A percentile compares a stretch with the other conserved stretches of the same genome.
Evolutionary conservation across 1,140 invertebrate genomes (phyloP).

Genomic region (Halotydeus destructor): DNA sequence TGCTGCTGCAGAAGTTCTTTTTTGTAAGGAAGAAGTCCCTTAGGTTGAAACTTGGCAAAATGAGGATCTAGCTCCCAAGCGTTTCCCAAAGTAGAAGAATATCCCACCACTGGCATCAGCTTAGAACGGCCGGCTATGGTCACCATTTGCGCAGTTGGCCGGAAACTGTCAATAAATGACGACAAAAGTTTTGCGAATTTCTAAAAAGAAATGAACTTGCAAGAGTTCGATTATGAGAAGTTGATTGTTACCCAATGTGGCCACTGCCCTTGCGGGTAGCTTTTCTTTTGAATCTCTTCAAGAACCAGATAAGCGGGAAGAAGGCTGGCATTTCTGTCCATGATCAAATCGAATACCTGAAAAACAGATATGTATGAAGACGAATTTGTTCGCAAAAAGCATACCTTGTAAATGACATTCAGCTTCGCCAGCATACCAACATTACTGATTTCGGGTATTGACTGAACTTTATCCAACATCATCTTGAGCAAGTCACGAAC

Average conservation of each 20-base stretch:
- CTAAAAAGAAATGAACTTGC: slow-evolving; percentile 28
- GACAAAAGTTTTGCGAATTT: slow-evolving; percentile 61
- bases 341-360: slow-evolving; percentile 55
- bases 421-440: slow-evolving; percentile 55
- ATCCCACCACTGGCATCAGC: slow-evolving; percentile 80
- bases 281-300: slow-evolving; percentile 64
- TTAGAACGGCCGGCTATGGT: slow-evolving; percentile 69
- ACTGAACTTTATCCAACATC: slow-evolving; percentile 56
- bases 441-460: slow-evolving; percentile 48
- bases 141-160: slow-evolving; percentile 78
- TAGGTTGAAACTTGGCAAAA: slow-evolving; percentile 63
- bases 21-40: slow-evolving; percentile 76
- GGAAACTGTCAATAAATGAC: slow-evolving; percentile 74
- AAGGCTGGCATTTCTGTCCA: slow-evolving; percentile 73
- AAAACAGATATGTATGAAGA: slow-evolving; percentile 7
- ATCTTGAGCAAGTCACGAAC: slow-evolving; percentile 27
- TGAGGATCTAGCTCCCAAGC: slow-evolving; percentile 75
- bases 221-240: background rate
- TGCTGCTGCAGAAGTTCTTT: slow-evolving; percentile 72
- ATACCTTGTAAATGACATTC: slow-evolving; percentile 43
- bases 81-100: slow-evolving; percentile 41
- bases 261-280: slow-evolving; percentile 30
- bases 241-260: slow-evolving; percentile 60
- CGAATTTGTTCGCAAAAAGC: background rate
- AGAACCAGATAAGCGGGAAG: slow-evolving; percentile 83